These are phyloP conservation scores for Mesorhabditis belari DNA, from an alignment of 2,888 invertebrate species.

Conservation along the genomic window DNA sequence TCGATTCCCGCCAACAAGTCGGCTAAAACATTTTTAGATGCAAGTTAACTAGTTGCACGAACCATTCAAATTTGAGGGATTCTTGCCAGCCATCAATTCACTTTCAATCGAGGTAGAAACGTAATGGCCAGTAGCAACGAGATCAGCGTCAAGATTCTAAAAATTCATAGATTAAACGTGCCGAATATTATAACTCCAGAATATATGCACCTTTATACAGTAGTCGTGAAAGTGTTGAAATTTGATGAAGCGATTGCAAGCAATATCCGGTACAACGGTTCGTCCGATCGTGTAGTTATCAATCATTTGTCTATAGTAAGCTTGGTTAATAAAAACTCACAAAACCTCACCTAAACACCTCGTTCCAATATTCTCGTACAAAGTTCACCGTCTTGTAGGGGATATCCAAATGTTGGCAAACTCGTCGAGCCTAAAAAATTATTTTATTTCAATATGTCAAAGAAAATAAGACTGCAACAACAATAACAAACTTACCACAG, in stretches of 20 bases:
- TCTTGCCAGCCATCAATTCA: not conserved
- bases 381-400: constrained; percentile 78
- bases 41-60: not conserved
- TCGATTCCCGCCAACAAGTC: constrained; percentile 25
- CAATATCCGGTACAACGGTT: constrained; percentile 94
- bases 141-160: constrained; percentile 65
- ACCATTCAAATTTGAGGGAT: not conserved
- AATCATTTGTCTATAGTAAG: constrained; percentile 65
- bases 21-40: not conserved
- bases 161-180: not conserved
- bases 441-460: not conserved
- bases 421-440: constrained; percentile 58
- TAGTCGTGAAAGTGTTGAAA: constrained; percentile 80
- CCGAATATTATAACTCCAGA: constrained; percentile 8
- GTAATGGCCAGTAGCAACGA: constrained; percentile 94
- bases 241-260: constrained; percentile 87
- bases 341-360: constrained; percentile 58
- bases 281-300: constrained; percentile 76
- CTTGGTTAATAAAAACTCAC: not conserved
- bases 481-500: constrained; percentile 65
- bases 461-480: not conserved
- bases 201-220: constrained; percentile 50
- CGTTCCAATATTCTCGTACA: constrained; percentile 69
- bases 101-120: constrained; percentile 69
- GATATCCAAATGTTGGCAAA: constrained; percentile 73